These are phyloP conservation scores for Naja naja DNA, from an alignment of 2,113 vertebrate genomes.

Conservation along the genomic window DNA sequence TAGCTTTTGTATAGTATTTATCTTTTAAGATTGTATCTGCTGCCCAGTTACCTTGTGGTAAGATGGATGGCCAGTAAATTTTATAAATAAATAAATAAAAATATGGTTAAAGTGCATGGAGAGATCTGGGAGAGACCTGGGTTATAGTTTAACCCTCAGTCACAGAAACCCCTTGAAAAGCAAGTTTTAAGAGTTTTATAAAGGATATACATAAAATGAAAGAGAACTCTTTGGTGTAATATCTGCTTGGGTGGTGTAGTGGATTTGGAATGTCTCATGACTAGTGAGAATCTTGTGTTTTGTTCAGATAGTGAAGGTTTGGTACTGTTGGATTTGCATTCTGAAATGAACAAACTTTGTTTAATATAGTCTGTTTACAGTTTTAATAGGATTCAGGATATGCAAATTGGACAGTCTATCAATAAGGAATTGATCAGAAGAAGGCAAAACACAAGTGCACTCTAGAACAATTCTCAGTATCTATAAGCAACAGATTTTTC, in stretches of 20 bases:
- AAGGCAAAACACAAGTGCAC: not conserved
- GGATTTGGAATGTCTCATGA: not conserved
- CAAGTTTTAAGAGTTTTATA: not conserved
- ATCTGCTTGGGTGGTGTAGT: not conserved
- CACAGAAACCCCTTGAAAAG: not conserved
- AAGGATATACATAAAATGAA: not conserved
- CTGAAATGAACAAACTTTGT: not conserved
- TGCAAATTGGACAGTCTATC: not conserved
- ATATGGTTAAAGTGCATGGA: not conserved
- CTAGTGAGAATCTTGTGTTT: too few relatives aligned
- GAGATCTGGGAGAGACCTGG: not conserved
- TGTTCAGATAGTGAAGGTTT: not conserved
- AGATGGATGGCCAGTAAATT: not conserved
- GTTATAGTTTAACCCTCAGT: not conserved
- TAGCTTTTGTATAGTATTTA: not conserved
- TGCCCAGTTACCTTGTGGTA: not conserved
- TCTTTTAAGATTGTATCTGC: not conserved
- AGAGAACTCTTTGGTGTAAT: not conserved
- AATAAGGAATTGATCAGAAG: not conserved
- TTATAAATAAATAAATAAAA: not conserved
- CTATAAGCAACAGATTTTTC: not conserved
- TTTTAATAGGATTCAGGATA: not conserved
- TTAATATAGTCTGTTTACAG: not conserved
- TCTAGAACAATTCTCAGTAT: not conserved
- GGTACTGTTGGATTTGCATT: not conserved